These are phyloP conservation scores for Parasteatoda tepidariorum DNA, from an alignment of 1,140 invertebrate genomes.

Conservation along the genomic window DNA sequence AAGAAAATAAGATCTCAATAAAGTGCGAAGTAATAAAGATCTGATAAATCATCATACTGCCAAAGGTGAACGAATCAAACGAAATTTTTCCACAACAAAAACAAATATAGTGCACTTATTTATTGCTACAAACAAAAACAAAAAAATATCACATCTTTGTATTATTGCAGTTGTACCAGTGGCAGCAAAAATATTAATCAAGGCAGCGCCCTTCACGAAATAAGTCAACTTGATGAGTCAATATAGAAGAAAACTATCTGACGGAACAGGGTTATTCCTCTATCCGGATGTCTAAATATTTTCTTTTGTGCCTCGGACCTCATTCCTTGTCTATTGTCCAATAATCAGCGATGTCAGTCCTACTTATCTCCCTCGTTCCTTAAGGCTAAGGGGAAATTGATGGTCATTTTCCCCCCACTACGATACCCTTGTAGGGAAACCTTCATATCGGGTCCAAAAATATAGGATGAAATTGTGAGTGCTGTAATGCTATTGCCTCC, in stretches of 20 bases:
- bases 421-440: neutral
- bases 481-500: neutral
- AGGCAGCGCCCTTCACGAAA: too few relatives aligned
- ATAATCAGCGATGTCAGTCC: constrained; percentile 40
- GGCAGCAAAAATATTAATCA: too few relatives aligned
- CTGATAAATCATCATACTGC: too few relatives aligned
- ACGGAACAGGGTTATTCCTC: neutral
- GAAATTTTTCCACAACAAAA: too few relatives aligned
- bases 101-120: too few relatives aligned
- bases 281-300: constrained; percentile 9
- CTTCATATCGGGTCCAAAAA: neutral
- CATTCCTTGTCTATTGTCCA: constrained; percentile 26
- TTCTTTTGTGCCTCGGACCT: constrained; percentile 3
- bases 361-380: constrained; percentile 31
- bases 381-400: neutral
- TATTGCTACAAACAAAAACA: too few relatives aligned
- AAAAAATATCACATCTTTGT: too few relatives aligned
- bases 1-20: too few relatives aligned
- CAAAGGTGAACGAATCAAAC: too few relatives aligned
- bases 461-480: neutral
- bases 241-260: neutral
- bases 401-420: neutral
- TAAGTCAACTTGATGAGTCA: neutral
- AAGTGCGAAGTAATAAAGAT: too few relatives aligned
- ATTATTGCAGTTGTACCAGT: too few relatives aligned